These are phyloP conservation scores for Montipora cactus DNA, from an alignment of 64 coral and sea anemone genomes.

Conservation along the genomic window DNA sequence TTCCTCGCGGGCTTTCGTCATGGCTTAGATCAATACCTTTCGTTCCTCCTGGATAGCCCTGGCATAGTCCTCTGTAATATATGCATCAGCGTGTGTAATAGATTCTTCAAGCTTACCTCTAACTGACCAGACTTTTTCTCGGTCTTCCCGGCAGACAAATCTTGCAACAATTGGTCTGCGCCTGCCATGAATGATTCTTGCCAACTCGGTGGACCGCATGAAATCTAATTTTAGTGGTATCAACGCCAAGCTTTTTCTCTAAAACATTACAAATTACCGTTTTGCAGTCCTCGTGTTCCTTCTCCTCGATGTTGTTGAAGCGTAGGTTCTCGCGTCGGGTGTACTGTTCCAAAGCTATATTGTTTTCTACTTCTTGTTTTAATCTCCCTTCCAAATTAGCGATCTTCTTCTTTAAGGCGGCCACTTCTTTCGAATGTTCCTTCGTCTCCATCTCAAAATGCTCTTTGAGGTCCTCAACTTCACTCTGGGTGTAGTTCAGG, in stretches of 20 bases:
- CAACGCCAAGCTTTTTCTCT: background rate
- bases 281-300: constrained; percentile 31
- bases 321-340: background rate
- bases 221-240: background rate
- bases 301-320: constrained; percentile 46
- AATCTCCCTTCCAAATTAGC: background rate
- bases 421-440: background rate
- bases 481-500: background rate
- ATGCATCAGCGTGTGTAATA: background rate
- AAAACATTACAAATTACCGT: background rate
- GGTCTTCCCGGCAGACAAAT: background rate
- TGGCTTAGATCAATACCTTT: background rate
- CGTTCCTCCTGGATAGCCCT: background rate
- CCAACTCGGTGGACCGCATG: constrained; percentile 27
- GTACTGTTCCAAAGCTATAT: no score
- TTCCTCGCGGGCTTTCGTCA: background rate
- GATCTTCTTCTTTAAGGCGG: background rate
- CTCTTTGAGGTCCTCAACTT: constrained; percentile 1
- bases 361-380: background rate
- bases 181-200: background rate
- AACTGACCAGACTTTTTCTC: background rate
- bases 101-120: background rate
- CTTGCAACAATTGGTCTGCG: constrained; percentile 8
- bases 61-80: background rate
- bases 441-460: constrained; percentile 2